These are phyloP conservation scores for Caradrina kadenii DNA, from an alignment of 2,888 invertebrate species.

Conservation along the genomic window DNA sequence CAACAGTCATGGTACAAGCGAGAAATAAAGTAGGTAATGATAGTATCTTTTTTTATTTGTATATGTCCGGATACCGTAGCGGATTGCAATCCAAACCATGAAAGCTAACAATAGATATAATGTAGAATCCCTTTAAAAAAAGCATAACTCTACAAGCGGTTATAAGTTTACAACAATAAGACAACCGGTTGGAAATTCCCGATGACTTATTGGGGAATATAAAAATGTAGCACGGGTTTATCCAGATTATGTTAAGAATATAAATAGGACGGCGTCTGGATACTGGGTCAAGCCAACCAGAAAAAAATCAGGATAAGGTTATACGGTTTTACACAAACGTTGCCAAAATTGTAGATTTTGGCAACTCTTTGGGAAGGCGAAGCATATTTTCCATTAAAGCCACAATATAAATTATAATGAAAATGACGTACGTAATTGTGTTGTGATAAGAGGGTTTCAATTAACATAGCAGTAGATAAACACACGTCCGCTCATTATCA, in stretches of 20 bases:
- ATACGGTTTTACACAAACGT: slow-evolving; percentile 19
- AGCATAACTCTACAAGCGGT: slow-evolving; percentile 9
- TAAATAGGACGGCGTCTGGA: slow-evolving; percentile 26
- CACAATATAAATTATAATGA: slow-evolving; percentile 21
- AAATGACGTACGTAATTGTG: slow-evolving; percentile 29
- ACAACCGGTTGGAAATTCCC: slow-evolving; percentile 33
- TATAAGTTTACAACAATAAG: slow-evolving; percentile 10
- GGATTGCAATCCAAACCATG: slow-evolving; percentile 31
- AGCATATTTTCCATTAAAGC: slow-evolving; percentile 15
- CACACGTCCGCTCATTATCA: slow-evolving; percentile 51
- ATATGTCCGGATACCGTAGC: slow-evolving; percentile 20
- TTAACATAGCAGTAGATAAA: slow-evolving; percentile 54
- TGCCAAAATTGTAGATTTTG: slow-evolving; percentile 45
- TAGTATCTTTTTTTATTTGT: not conserved
- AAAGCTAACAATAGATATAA: slow-evolving; percentile 20
- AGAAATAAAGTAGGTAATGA: slow-evolving; percentile 1
- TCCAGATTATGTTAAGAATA: slow-evolving; percentile 33
- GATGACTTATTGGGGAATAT: slow-evolving; percentile 10
- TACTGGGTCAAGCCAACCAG: slow-evolving; percentile 23
- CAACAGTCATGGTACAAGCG: slow-evolving; percentile 5
- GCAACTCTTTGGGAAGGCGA: slow-evolving; percentile 17
- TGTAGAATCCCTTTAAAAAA: slow-evolving; percentile 27
- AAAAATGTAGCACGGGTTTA: slow-evolving; percentile 32
- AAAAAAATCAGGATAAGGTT: slow-evolving; percentile 20
- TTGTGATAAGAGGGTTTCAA: slow-evolving; percentile 50